These are phyloP conservation scores for Eupeodes corollae DNA, from an alignment of 1,140 invertebrate genomes.

Conservation along the genomic window DNA sequence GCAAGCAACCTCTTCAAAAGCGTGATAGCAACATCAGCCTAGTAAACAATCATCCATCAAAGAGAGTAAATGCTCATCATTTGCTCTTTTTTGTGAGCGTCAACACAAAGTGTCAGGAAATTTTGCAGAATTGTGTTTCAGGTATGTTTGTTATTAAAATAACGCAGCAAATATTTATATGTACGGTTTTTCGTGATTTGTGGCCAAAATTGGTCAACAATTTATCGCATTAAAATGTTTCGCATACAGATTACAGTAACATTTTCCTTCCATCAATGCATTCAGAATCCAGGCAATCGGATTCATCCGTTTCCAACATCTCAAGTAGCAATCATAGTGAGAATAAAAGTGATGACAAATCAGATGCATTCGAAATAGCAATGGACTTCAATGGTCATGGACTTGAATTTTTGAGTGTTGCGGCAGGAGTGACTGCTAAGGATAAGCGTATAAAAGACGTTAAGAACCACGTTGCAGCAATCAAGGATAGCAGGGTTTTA, in stretches of 20 bases:
- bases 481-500: constrained; percentile 28
- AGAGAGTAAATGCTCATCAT: constrained; percentile 42
- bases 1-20: constrained; percentile 35
- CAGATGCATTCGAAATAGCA: constrained; percentile 4
- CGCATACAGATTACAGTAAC: constrained; percentile 26
- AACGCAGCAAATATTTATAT: too few species aligned
- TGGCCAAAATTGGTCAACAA: neutral
- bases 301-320: constrained; percentile 5
- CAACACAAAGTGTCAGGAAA: constrained; percentile 50
- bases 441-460: constrained; percentile 71
- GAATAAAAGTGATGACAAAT: constrained; percentile 12
- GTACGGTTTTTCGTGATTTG: neutral
- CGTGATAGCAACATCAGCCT: constrained; percentile 22
- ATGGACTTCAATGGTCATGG: constrained; percentile 14
- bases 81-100: constrained; percentile 60
- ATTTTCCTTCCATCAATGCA: constrained; percentile 25
- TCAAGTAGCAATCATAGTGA: constrained; percentile 10
- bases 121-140: constrained; percentile 33
- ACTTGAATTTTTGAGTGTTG: constrained; percentile 50
- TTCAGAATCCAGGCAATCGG: constrained; percentile 23
- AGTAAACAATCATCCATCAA: constrained; percentile 33
- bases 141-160: constrained; percentile 15
- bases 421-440: constrained; percentile 69
- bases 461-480: constrained; percentile 42
- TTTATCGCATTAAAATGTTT: constrained; percentile 3